Conservation (phyloP, 2,888 invertebrate genomes). For the Sphaerophoria rueppellii region DNA sequence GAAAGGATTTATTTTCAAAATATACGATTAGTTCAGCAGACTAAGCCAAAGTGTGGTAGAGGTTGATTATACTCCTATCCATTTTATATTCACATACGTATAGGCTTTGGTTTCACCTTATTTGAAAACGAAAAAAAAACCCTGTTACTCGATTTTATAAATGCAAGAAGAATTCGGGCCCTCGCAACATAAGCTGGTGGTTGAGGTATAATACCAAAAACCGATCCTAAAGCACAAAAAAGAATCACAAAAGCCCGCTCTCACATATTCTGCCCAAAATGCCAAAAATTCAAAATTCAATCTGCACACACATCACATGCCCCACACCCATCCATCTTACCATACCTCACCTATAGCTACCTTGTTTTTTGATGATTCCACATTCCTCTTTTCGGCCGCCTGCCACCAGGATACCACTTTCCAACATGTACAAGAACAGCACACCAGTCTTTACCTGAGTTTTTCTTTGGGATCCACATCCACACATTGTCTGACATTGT, state of each 20-base stretch:
- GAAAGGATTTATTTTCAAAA: conserved; percentile 73
- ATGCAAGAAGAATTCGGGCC: conserved; percentile 14
- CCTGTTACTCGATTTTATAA: conserved; percentile 18
- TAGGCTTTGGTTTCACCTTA: background rate
- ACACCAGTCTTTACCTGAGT: conserved; percentile 62
- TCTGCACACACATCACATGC: background rate
- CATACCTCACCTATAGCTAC: conserved; percentile 32
- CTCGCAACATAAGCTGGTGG: conserved; percentile 49
- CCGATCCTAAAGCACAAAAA: conserved; percentile 29
- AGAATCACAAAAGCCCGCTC: conserved; percentile 28
- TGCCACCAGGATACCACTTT: conserved; percentile 10
- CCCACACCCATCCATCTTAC: background rate
- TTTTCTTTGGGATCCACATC: conserved; percentile 62
- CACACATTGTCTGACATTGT: conserved; percentile 69
- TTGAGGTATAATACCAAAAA: conserved; percentile 35
- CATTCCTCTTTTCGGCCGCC: conserved; percentile 39
- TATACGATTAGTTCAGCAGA: conserved; percentile 65
- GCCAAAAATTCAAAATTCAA: conserved; percentile 68
- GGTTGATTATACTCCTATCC: background rate
- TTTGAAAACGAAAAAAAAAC: conserved; percentile 7
- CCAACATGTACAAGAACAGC: conserved; percentile 8
- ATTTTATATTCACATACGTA: background rate
- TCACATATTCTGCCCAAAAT: conserved; percentile 57
- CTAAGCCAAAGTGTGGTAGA: conserved; percentile 9
- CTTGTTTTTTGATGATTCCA: conserved; percentile 57